Base-by-base conservation (phyloP, 35 echinoderm and acorn worm species). In the Stichopus chloronotus region DNA sequence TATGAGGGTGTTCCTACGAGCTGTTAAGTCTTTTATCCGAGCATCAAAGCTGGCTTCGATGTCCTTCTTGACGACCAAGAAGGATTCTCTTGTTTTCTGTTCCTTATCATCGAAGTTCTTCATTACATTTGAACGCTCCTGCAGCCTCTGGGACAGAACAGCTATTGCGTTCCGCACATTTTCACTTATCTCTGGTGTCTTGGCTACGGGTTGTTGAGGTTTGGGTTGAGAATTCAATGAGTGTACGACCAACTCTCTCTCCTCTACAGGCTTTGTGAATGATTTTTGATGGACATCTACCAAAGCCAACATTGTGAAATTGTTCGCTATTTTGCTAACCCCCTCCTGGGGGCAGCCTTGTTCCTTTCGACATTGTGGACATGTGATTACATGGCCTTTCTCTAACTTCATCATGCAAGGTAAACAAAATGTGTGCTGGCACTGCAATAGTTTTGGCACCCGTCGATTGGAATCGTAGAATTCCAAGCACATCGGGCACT, bases 401-500 rank as follows among this genome's bases (percentile, higher is more conserved):
- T 96, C 92, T 25, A 99, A 58, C 81, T 86, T 94, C 30, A 72
- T 30, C 30, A 99, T 81, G 87, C 95, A 96, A 76, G 92, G 81
- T 78, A 90, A 84, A 74, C 97, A 99, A 56, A 99, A 93, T 53
- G 95, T 99, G 59, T 99, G 97, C 57, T 99, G 97, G 59, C 97
- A 99, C 25, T 96, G 94, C 24, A 99, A 84, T 6, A 96, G 83
- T 69, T 99, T 99, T 5, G 95, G 97, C 84, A 92, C 78, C 59
- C 93, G 84, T 4, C 54, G 21, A 2, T 78, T 86, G 7, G 94
- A 94, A 63, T 94, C 93, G 20, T 87, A 96, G 25, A 96, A 78
- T 72, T 99, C 97, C 79, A 99, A 79, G 78, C 97, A 96, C 95
- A 96, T 95, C 5, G 97, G 94, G 90, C 97, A 99, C 72, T 99